Base-by-base conservation (phyloP, 2,888 invertebrate genomes). In the Pseudococcus viburni region DNA sequence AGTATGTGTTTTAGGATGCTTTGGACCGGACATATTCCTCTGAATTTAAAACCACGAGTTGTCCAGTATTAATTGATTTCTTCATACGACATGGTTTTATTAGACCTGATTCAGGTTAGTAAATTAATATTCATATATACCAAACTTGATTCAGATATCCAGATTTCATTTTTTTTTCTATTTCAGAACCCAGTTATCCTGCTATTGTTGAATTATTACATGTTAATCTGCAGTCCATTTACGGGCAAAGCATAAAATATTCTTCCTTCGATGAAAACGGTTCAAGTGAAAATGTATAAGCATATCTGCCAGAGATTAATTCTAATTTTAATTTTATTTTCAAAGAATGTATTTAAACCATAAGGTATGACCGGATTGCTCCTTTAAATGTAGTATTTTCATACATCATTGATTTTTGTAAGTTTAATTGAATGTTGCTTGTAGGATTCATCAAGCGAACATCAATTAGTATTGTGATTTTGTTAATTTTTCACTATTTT, bases 1-100 rank as follows among this genome's bases (percentile, higher is more conserved):
- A 12, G 12, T 9, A 51, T 51, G 55, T 73, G 64, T 73, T 90
- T 48, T 89, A 92, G 92, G 91, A 92, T 89, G 90, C 90, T 55
- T 88, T 97, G 90, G 96, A 96, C 90, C 94, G 96, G 91, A 94
- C 97, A 88, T 94, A 96, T 77, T 94, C 95, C 12, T 94, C 95
- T 0, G 95, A 97, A 90, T 98, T 98, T 92, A 99, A 98, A 92
- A 97, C 97, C 73, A 98, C 98, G 85, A 97, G 97, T 91, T 96
- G 96, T 89, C 96, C 98, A 80, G 96, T 98, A 86, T 94, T 96
- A 59, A 93, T 98, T 90, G 98, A 98, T 92, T 98, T 98, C 92
- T 93, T 98, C 91, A 96, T 98, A 91, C 94, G 98, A 91, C 97
- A 96, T 92, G 97, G 98, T 89, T 94, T 95, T 90, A 95, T 98